Percentiles rank a stretch among this genome's conserved stretches.
Evolutionary conservation across 2,113 vertebrate species (phyloP).

Genomic region (Neogobius melanostomus): DNA sequence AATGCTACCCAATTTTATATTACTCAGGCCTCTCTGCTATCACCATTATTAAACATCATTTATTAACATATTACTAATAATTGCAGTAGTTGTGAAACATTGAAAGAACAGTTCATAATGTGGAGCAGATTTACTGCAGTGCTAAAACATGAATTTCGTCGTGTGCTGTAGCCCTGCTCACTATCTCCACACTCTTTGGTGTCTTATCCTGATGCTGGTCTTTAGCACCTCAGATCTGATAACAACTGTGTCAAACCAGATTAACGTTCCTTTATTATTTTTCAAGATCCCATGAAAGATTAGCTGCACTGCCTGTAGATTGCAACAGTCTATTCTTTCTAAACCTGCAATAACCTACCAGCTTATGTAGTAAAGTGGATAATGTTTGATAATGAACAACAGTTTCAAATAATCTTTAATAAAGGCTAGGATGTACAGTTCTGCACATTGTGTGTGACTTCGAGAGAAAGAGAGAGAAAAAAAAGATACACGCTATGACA

Average conservation of each 20-base stretch:
- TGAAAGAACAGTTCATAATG: constrained; percentile 7
- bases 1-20: too few species aligned
- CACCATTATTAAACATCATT: too few species aligned
- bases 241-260: constrained; percentile 46
- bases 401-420: neutral
- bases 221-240: constrained; percentile 48
- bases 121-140: constrained; percentile 1
- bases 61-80: too few species aligned
- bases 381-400: neutral
- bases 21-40: too few species aligned
- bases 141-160: constrained; percentile 17
- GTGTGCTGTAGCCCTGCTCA: constrained; percentile 27
- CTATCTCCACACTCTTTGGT: constrained; percentile 36
- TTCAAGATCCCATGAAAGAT: constrained; percentile 20
- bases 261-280: constrained; percentile 37
- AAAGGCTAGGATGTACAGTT: neutral
- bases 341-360: constrained; percentile 1
- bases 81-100: neutral
- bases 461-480: constrained; percentile 5
- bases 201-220: constrained; percentile 35
- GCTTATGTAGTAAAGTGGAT: constrained; percentile 30
- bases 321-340: constrained; percentile 19
- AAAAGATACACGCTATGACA: neutral
- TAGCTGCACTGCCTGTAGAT: constrained; percentile 22
- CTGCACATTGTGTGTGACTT: neutral